Base-by-base conservation (phyloP, 2,797 vertebrate species). In the Scyliorhinus canicula region DNA sequence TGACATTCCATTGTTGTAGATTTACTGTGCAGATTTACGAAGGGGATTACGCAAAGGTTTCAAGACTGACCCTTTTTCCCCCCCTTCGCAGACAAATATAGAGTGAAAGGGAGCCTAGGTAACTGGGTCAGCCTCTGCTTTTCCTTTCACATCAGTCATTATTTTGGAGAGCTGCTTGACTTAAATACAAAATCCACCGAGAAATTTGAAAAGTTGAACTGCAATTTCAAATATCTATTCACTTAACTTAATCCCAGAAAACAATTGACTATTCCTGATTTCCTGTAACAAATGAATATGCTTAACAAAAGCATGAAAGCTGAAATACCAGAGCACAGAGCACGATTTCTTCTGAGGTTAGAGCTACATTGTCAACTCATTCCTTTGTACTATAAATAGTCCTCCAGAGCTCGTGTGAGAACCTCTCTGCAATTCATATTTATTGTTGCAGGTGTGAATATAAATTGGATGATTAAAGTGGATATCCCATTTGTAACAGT, bases 381-480 rank as follows among this genome's bases (percentile, higher is more conserved):
- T 90, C 55, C 84, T 60, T 60, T 90, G 86, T 60, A 60, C 55
- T 19, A 90, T n/a, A 90, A 90, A 90, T 90, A 90, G 55, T 60
- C 60, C 35, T 40, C 31, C 35, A 57, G 16, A 90, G 31, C 86
- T 90, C 16, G 60, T 8, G 16, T 90, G 55, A 90, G 28, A 60
- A 69, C 28, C 11, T 40, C n/a, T 93, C 91, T 50, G 40, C 44
- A 69, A 69, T 67, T 93, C 16, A 63, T 67, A 67, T 93, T 93
- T 93, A 93, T 93, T 88, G 85, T 31, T 67, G 26, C 4, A 24
- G n/a, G 60, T 67, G 21, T 44, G 90, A 93, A 47, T 93, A 65
- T 14, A 67, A 93, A 93, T 93, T 63, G 26, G 60, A 31, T 26
- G 67, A 93, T 93, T 93, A 93, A 47, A 69, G 12, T 31, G 28